These are phyloP conservation scores for Danio choprae DNA, from an alignment of 2,797 vertebrate genomes.

Conservation along the genomic window DNA sequence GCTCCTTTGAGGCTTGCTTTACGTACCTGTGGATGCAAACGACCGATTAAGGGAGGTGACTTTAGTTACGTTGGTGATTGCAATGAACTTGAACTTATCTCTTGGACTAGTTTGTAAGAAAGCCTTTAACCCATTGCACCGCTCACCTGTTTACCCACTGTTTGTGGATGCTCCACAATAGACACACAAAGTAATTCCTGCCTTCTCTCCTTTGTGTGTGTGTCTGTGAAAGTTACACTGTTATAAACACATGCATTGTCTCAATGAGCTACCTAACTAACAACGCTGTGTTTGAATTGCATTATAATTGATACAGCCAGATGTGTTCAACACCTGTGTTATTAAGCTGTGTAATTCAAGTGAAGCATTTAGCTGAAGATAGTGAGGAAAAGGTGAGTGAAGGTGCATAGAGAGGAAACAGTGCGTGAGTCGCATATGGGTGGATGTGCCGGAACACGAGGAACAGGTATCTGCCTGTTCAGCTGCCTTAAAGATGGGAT, in stretches of 20 bases:
- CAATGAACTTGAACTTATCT: no score
- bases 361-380: slow-evolving; percentile 27
- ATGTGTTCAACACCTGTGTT: slow-evolving; percentile 32
- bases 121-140: no score
- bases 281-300: slow-evolving; percentile 7
- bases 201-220: no score
- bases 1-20: no score
- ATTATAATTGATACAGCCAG: slow-evolving; percentile 28
- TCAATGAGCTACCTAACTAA: background rate
- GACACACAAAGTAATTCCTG: no score
- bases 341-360: slow-evolving; percentile 47
- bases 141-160: no score
- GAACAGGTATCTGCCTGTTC: slow-evolving; percentile 74
- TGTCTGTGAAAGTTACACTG: no score
- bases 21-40: no score
- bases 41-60: no score
- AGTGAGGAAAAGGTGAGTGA: slow-evolving; percentile 21
- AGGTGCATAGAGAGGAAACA: slow-evolving; percentile 52
- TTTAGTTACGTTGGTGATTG: no score
- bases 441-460: slow-evolving; percentile 62
- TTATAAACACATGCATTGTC: background rate
- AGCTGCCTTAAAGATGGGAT: slow-evolving; percentile 31
- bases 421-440: slow-evolving; percentile 70
- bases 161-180: no score
- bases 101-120: no score